Base-by-base conservation (phyloP, 2,113 vertebrate species). In the Equus przewalskii region DNA sequence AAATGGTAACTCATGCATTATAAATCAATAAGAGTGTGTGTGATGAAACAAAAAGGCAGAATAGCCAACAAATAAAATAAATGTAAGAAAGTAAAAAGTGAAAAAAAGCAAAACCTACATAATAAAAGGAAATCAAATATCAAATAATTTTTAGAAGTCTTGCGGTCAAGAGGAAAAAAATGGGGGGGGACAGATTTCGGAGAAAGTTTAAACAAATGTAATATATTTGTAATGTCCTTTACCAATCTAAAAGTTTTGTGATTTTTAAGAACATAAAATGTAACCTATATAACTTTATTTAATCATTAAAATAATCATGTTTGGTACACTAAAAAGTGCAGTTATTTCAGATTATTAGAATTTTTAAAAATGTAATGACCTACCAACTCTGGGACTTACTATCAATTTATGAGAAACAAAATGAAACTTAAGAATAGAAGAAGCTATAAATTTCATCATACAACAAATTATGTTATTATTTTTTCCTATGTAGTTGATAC, bases 241-340 rank as follows among this genome's bases (percentile, higher is more conserved):
- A 69, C 15, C 5, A 84, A 44, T 36, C 56, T 84, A 85, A 93
- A 73, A 89, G 89, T 6, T 67, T 30, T 51, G 15, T 92, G n/a
- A 96, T 75, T 95, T 94, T 94, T 87, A 82, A 86, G n/a, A 90
- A 78, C 44, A 79, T 89, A 89, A 89, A 72, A 67, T 56, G 19
- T 26, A 70, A 92, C 44, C 15, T 75, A 14, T 16, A 41, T 60
- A 80, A 54, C n/a, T 95, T 82, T 49, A 85, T 72, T 82, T 85
- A 7, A 56, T 86, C 33, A 89, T 41, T 60, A 70, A 95, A 75
- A 84, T 67, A 88, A 70, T 56, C 21, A 87, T 90, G 18, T 64
- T 51, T 84, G 60, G n/a, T 24, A 81, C 19, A 76, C 44, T 92
- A 79, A 90, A 91, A 96, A n/a, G 7, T 8, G 26, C 51, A 81